Conservation (phyloP, 2,113 vertebrate species). For the Gavia stellata region DNA sequence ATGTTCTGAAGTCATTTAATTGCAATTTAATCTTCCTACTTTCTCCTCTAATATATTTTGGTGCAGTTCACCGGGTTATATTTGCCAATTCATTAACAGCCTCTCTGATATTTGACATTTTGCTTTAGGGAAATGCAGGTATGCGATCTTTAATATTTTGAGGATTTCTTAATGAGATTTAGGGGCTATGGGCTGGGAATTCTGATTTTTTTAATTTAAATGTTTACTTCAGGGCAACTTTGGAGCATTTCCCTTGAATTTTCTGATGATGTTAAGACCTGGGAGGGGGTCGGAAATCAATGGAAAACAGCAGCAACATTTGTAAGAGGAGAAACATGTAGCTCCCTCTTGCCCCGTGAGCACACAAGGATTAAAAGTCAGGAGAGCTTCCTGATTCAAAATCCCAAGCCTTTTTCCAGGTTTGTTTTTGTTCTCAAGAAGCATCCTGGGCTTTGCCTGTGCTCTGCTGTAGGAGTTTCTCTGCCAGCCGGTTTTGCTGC, state of each 20-base stretch:
- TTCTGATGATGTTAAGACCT: neutral
- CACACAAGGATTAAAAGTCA: neutral
- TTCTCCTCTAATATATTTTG: neutral
- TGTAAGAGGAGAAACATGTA: neutral
- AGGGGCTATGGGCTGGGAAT: neutral
- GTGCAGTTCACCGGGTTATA: neutral
- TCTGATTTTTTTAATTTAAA: neutral
- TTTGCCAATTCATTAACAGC: constrained; percentile 38
- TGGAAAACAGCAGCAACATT: neutral
- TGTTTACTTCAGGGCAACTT: neutral
- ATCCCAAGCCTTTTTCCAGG: neutral
- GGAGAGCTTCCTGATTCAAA: neutral
- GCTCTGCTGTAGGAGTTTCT: neutral
- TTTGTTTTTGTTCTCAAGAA: neutral
- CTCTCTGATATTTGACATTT: constrained; percentile 24
- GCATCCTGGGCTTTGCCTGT: neutral
- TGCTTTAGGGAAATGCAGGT: constrained; percentile 3
- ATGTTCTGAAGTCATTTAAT: constrained; percentile 22
- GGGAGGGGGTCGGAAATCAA: neutral
- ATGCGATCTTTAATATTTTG: neutral
- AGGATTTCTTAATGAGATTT: constrained; percentile 25
- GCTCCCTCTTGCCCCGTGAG: neutral
- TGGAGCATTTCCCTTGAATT: neutral
- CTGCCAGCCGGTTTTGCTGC: neutral
- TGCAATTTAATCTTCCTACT: constrained; percentile 36